These are phyloP conservation scores for Pomatostomus ruficeps DNA, from an alignment of 2,113 vertebrate species.

Conservation along the genomic window DNA sequence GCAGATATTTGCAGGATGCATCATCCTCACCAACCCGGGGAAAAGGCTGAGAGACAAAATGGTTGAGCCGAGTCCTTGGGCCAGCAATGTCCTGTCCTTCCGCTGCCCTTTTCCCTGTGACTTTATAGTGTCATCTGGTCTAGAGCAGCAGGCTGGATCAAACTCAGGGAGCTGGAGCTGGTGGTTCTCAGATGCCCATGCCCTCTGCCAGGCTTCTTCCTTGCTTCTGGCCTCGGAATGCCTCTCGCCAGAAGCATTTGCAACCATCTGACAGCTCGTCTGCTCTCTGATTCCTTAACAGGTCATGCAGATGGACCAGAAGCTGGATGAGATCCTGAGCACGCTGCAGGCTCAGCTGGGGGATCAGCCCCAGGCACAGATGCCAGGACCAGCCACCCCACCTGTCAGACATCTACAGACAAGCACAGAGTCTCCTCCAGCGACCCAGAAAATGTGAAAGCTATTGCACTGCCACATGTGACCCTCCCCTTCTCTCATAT, in stretches of 20 bases:
- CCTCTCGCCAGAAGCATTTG: neutral
- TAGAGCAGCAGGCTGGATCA: neutral
- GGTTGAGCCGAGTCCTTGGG: neutral
- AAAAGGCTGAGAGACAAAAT: neutral
- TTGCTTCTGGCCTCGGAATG: neutral
- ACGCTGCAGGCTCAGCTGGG: neutral
- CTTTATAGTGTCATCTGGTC: neutral
- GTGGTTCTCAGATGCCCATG: neutral
- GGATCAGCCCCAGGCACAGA: neutral
- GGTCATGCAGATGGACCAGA: slow-evolving; percentile 66
- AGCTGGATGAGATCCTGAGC: slow-evolving; percentile 64
- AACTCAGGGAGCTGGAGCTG: neutral
- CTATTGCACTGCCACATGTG: neutral
- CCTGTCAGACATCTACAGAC: neutral
- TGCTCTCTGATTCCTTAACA: slow-evolving; percentile 40
- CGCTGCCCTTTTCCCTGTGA: neutral
- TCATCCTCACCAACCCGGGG: neutral
- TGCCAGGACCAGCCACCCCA: neutral
- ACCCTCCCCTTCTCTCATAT: neutral
- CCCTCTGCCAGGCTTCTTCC: neutral
- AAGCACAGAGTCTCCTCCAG: neutral
- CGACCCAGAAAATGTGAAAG: neutral
- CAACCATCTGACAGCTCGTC: neutral
- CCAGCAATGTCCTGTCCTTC: neutral
- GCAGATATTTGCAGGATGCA: slow-evolving; percentile 25